Evolutionary conservation across 2,797 vertebrate species (phyloP).

Genomic region (Acanthornis magna): DNA sequence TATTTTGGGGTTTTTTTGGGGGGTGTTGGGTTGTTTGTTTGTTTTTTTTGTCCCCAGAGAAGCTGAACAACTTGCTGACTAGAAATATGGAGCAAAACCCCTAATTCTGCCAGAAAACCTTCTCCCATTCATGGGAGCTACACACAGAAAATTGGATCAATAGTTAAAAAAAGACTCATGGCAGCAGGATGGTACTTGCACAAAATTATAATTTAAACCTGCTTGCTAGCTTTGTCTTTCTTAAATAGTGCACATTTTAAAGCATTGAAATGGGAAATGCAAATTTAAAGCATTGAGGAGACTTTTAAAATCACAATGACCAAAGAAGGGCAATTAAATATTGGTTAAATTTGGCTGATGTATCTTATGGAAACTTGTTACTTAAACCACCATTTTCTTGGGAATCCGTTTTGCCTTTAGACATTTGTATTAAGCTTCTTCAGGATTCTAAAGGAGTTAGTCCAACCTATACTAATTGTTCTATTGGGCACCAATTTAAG

Average conservation of each 20-base stretch:
- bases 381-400: not conserved
- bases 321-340: not conserved
- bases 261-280: no score
- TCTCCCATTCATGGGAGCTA: not conserved
- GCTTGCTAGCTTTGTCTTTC: not conserved
- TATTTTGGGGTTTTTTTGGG: not conserved
- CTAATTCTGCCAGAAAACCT: not conserved
- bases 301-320: not conserved
- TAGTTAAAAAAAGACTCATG: not conserved
- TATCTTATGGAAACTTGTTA: not conserved
- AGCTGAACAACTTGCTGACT: not conserved
- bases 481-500: not conserved
- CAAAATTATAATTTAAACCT: not conserved
- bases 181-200: not conserved
- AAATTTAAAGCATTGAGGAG: no score
- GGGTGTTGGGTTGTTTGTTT: rapidly evolving
- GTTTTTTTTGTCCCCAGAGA: not conserved
- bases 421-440: not conserved
- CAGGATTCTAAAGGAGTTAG: not conserved
- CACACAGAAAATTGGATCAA: not conserved
- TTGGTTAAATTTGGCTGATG: not conserved
- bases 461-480: not conserved
- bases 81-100: not conserved
- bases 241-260: not conserved
- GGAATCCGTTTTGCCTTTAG: not conserved